phyloP scores from a whole-genome alignment of 2,797 vertebrate species.

The Chaunax sp. region DNA sequence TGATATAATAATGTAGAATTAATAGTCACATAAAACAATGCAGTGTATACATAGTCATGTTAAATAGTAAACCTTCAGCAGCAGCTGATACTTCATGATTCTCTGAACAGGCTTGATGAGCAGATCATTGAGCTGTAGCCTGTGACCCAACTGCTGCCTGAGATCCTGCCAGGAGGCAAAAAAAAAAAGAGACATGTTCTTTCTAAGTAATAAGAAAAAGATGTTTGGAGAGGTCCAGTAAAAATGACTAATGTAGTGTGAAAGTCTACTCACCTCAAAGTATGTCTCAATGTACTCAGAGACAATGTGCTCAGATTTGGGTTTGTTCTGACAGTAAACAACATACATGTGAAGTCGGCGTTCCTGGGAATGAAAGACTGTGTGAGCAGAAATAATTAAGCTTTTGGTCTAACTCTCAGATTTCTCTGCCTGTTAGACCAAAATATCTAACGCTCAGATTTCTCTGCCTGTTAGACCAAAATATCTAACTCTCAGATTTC shows the following conservation, averaged over 20 bases:
- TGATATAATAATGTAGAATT: background rate
- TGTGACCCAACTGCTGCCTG: slow-evolving; percentile 93
- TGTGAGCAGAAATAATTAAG: background rate
- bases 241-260: background rate
- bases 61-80: slow-evolving; percentile 88
- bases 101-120: slow-evolving; percentile 98
- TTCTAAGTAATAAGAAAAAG: background rate
- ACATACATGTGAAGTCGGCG: slow-evolving; percentile 98
- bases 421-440: slow-evolving; percentile 13
- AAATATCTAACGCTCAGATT: slow-evolving; percentile 9
- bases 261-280: slow-evolving; percentile 88
- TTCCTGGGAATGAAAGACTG: slow-evolving; percentile 83
- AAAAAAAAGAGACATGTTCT: background rate
- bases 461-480: background rate
- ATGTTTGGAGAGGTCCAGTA: background rate
- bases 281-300: slow-evolving; percentile 97
- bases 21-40: background rate
- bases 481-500: slow-evolving; percentile 9
- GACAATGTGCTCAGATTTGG: slow-evolving; percentile 97
- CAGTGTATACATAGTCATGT: background rate
- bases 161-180: slow-evolving; percentile 84
- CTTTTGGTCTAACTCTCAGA: slow-evolving; percentile 1
- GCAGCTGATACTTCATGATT: slow-evolving; percentile 98
- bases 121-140: slow-evolving; percentile 95
- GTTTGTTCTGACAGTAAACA: slow-evolving; percentile 98